Percentiles rank a stretch among this genome's conserved stretches.
phyloP scores from a whole-genome alignment of 2,888 invertebrate genomes.

The Ferdinandea cuprea region DNA sequence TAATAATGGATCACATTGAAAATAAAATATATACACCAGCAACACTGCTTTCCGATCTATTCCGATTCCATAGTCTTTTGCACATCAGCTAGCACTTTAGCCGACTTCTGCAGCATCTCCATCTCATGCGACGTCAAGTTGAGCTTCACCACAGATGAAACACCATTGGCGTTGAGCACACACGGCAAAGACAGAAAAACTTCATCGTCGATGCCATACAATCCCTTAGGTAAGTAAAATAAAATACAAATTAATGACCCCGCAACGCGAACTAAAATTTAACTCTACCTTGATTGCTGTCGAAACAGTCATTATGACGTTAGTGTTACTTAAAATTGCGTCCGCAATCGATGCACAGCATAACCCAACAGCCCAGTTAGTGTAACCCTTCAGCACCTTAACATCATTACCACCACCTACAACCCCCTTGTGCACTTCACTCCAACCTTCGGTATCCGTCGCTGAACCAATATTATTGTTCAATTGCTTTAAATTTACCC shows the following conservation, averaged over 20 bases:
- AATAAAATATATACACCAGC: no score
- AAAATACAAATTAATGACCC: slow-evolving; percentile 84
- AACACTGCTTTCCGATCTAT: no score
- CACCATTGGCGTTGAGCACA: slow-evolving; percentile 87
- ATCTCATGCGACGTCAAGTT: slow-evolving; percentile 85
- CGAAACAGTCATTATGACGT: slow-evolving; percentile 89
- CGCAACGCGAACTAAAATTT: slow-evolving; percentile 91
- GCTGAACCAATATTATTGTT: slow-evolving; percentile 88
- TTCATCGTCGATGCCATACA: slow-evolving; percentile 89
- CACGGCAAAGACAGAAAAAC: slow-evolving; percentile 93
- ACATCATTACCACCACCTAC: slow-evolving; percentile 91
- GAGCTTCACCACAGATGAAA: slow-evolving; percentile 87
- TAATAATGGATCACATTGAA: no score
- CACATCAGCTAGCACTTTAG: slow-evolving; percentile 83
- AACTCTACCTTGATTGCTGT: slow-evolving; percentile 87
- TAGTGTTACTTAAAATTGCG: slow-evolving; percentile 87
- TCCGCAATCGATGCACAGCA: slow-evolving; percentile 87
- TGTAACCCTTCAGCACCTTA: slow-evolving; percentile 91
- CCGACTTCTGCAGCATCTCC: slow-evolving; percentile 86
- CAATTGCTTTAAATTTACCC: slow-evolving; percentile 89
- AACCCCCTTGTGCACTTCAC: slow-evolving; percentile 88
- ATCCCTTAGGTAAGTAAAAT: slow-evolving; percentile 76
- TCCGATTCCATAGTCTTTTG: no score
- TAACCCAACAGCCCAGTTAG: slow-evolving; percentile 93
- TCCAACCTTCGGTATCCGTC: slow-evolving; percentile 89